A percentile compares a stretch with the other conserved stretches of the same genome.
Conservation (phyloP, 2,797 vertebrate genomes). For the Phrynocephalus forsythii region DNA sequence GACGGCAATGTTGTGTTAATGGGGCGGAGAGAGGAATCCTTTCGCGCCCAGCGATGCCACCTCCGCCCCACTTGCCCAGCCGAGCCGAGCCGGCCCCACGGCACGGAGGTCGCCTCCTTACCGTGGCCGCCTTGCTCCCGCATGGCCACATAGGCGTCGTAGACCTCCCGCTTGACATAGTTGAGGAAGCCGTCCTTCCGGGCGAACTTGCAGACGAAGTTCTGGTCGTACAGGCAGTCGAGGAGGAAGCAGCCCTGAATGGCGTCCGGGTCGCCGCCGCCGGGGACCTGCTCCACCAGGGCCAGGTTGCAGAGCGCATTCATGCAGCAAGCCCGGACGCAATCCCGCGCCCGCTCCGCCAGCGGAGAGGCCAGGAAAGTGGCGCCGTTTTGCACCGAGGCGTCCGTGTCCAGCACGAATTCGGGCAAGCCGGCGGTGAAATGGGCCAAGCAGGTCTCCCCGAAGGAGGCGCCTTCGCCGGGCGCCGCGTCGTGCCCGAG, state of each 20-base stretch:
- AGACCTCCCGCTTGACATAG: slow-evolving; percentile 82
- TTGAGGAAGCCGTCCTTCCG: slow-evolving; percentile 85
- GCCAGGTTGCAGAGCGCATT: slow-evolving; percentile 86
- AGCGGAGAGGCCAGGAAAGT: slow-evolving; percentile 85
- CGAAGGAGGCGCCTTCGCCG: slow-evolving; percentile 38
- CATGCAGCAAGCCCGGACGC: slow-evolving; percentile 87
- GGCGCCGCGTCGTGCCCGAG: slow-evolving; percentile 33
- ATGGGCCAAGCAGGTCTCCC: slow-evolving; percentile 74
- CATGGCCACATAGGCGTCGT: slow-evolving; percentile 77
- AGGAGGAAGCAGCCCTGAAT: slow-evolving; percentile 88
- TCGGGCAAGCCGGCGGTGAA: slow-evolving; percentile 81
- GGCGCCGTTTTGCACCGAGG: slow-evolving; percentile 90
- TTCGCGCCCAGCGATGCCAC: too few relatives aligned
- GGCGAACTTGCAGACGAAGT: slow-evolving; percentile 89
- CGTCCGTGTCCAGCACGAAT: slow-evolving; percentile 88
- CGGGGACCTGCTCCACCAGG: slow-evolving; percentile 80
- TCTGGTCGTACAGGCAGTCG: slow-evolving; percentile 89
- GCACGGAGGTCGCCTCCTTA: slow-evolving; percentile 37
- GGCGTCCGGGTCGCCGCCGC: slow-evolving; percentile 60
- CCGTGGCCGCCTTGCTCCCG: slow-evolving; percentile 65
- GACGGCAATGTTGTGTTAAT: too few relatives aligned
- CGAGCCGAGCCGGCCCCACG: background rate
- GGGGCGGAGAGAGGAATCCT: too few relatives aligned
- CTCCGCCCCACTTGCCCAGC: background rate
- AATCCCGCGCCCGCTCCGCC: slow-evolving; percentile 78